These are phyloP conservation scores for Dermochelys coriacea DNA, from an alignment of 2,797 vertebrate genomes.

Conservation along the genomic window DNA sequence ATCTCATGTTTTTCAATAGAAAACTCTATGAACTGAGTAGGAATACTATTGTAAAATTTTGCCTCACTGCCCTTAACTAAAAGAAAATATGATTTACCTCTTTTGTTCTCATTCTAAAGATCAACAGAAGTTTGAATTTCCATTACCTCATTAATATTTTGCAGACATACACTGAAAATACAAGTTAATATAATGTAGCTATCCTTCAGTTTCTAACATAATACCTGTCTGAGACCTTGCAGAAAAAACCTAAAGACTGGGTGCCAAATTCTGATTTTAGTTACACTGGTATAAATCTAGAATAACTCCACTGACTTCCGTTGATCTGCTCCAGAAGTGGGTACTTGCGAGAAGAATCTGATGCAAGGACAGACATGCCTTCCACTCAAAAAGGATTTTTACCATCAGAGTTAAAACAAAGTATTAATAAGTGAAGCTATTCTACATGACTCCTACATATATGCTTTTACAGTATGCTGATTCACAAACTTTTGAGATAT, in stretches of 20 bases:
- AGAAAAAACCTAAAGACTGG: background rate
- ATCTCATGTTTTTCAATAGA: background rate
- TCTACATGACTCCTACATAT: background rate
- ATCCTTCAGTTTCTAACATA: background rate
- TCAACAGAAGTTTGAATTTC: background rate
- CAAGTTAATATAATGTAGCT: background rate
- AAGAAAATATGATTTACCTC: accelerated
- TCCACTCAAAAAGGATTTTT: background rate
- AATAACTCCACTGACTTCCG: background rate
- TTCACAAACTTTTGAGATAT: background rate
- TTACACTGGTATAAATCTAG: background rate
- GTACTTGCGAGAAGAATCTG: background rate
- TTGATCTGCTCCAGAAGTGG: background rate
- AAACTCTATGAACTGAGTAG: background rate
- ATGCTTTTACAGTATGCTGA: background rate
- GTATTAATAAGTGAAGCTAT: background rate
- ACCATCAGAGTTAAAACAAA: background rate
- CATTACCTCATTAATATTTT: background rate
- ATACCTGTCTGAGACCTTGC: background rate
- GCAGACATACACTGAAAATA: background rate
- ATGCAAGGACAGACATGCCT: background rate
- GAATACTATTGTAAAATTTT: background rate
- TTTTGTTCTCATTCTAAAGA: constrained; percentile 6
- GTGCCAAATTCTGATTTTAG: background rate
- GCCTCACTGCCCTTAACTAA: background rate